Evolutionary conservation across 2,113 vertebrate species (phyloP).

Genomic region (Acrocephalus arundinaceus): DNA sequence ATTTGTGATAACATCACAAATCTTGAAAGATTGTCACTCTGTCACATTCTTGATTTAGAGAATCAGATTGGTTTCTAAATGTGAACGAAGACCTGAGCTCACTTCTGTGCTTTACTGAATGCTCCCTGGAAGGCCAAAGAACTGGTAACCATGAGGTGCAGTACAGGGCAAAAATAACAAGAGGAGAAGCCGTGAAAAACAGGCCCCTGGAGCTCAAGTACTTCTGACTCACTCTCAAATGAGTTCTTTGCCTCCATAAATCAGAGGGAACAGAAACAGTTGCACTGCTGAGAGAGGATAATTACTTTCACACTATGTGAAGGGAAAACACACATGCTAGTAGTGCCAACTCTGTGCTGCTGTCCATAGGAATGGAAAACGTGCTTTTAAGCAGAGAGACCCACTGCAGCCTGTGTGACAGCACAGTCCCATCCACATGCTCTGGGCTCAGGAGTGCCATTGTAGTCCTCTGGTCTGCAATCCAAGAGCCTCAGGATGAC

Average conservation of each 20-base stretch:
- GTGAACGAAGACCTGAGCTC: not conserved
- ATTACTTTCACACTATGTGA: slow-evolving; percentile 32
- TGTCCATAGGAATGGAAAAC: not conserved
- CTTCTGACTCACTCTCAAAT: slow-evolving; percentile 56
- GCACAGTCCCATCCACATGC: accelerated
- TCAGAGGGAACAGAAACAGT: slow-evolving; percentile 54
- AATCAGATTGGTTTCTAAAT: not conserved
- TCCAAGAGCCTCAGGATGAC: not conserved
- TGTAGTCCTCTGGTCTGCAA: not conserved
- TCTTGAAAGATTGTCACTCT: not conserved
- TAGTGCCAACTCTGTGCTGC: not conserved
- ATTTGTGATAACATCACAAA: not conserved
- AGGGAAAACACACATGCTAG: slow-evolving; percentile 6
- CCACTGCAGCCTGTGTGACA: not conserved
- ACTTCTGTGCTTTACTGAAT: not conserved
- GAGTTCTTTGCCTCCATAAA: slow-evolving; percentile 51
- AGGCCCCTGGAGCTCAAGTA: slow-evolving; percentile 48
- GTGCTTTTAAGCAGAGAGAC: not conserved
- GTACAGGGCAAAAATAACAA: not conserved
- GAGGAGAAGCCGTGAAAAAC: slow-evolving; percentile 2
- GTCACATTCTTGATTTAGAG: not conserved
- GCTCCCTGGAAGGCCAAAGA: not conserved
- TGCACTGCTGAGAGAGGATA: not conserved
- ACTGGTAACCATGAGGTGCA: not conserved
- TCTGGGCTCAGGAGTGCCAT: accelerated